These are phyloP conservation scores for Pantherophis guttatus DNA, from an alignment of 2,113 vertebrate genomes.

Conservation along the genomic window DNA sequence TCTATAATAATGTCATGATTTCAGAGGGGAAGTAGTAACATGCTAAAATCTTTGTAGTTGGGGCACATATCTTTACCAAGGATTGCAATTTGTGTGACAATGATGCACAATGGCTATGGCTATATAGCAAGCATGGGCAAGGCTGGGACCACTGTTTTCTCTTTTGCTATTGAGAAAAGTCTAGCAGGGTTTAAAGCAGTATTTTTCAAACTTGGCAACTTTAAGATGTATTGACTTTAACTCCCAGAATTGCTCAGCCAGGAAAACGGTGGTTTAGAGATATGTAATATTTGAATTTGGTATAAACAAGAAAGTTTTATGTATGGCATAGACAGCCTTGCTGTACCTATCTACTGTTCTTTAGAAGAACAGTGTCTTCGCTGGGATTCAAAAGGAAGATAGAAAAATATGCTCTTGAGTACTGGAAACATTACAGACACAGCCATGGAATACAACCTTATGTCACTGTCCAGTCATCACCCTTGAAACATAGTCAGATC, in stretches of 20 bases:
- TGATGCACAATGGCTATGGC: not conserved
- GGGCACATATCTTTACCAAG: not conserved
- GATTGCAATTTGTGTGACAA: not conserved
- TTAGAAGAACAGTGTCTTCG: not conserved
- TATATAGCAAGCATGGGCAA: not conserved
- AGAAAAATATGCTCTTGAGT: not conserved
- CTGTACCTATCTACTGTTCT: not conserved
- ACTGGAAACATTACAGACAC: not conserved
- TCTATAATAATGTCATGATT: not conserved
- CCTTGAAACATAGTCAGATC: not conserved
- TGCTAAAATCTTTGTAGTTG: not conserved
- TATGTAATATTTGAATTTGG: not conserved
- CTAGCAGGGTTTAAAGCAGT: not conserved
- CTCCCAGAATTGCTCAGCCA: not conserved
- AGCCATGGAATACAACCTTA: not conserved
- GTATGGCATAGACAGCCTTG: not conserved
- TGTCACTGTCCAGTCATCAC: not conserved
- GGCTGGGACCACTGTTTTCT: not conserved
- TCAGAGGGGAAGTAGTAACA: not conserved
- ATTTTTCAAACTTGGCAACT: not conserved
- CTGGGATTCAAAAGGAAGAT: not conserved
- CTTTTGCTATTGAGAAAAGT: too few species aligned
- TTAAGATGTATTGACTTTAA: not conserved
- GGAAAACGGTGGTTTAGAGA: not conserved
- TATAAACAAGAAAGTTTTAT: not conserved